A percentile compares a stretch with the other conserved stretches of the same genome.
These are phyloP conservation scores for Porites lutea DNA, from an alignment of 64 coral and sea anemone genomes.

Conservation along the genomic window DNA sequence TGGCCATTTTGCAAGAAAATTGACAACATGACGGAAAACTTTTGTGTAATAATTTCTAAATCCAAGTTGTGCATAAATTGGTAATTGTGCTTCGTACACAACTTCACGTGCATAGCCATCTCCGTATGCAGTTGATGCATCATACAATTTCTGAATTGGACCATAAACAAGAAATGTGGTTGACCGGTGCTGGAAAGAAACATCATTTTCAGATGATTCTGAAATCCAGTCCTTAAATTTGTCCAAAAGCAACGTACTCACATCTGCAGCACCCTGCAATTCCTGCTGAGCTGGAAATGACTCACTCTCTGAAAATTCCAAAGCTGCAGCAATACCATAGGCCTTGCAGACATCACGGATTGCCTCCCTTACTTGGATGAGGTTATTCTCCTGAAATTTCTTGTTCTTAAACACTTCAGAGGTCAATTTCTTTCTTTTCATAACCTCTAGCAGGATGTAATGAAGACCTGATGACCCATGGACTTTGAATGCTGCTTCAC, in stretches of 20 bases:
- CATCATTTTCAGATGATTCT: neutral
- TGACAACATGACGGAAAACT: neutral
- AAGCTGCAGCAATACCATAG: slow-evolving; percentile 33
- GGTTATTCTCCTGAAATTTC: slow-evolving; percentile 47
- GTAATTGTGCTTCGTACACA: neutral
- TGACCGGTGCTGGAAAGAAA: neutral
- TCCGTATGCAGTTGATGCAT: neutral
- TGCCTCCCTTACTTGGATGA: neutral
- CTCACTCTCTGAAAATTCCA: neutral
- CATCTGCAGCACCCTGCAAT: neutral
- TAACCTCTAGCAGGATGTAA: slow-evolving; percentile 1
- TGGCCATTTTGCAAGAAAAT: slow-evolving; percentile 19
- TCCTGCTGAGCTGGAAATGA: neutral
- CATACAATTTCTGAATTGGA: slow-evolving; percentile 17
- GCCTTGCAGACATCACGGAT: neutral
- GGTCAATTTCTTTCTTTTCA: slow-evolving; percentile 57
- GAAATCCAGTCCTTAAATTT: neutral
- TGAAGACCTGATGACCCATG: slow-evolving; percentile 33
- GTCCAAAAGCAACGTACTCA: neutral
- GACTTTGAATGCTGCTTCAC: slow-evolving; percentile 47
- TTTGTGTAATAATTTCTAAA: slow-evolving; percentile 39
- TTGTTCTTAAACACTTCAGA: slow-evolving; percentile 5
- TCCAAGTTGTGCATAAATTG: slow-evolving; percentile 25
- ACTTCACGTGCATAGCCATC: neutral
- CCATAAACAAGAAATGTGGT: slow-evolving; percentile 18